Evolutionary conservation across 2,113 vertebrate genomes (phyloP), one percentile per base, ranked within the genome.

Genomic region (Silurus glanis): DNA sequence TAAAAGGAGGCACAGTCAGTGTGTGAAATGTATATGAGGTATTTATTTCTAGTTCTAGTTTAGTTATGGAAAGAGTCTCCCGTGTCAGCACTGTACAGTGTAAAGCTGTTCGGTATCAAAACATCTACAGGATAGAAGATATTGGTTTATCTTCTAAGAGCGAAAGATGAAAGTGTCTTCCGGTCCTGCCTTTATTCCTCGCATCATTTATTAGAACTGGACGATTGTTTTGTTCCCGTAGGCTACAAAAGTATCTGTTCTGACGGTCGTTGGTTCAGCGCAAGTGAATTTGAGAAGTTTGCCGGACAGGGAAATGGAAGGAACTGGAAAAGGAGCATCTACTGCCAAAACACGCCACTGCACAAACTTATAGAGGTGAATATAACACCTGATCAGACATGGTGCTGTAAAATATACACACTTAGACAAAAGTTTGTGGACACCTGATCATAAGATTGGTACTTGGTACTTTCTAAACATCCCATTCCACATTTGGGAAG

Each of bases 261-360:
- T 2, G 0, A 87, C 0, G 80, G 53, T 5, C 1, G 4, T 25
- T 94, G 93, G 94, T 91, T 91, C 55, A 87, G 87, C 45, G 92
- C 93, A 0, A 0, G 0, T 28, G 87, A 85, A 6, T 95, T 95
- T 92, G 90, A 94, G 84, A 86, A 0, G 28, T 87, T 88, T 64
- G 92, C 78, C 0, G 93, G 93, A 5, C 95, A 89, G 78, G 10
- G 16, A 12, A 90, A 6, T 6, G 0, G 0, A 4, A 94, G 3
- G 82, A 95, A 93, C 90, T 95, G 94, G 94, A 95, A 94, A 86
- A 0, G 0, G 0, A 93, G 88, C 89, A 94, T 95, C 76, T 84
- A 23, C 58, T 95, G 91, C 85, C 7, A 0, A 17, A 49, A 49
- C 8, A 91, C 71, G 3, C 8, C 94, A 0, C 89, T 95, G 21